Base-by-base conservation (phyloP, 2,797 vertebrate species). In the Eptatretus atami region DNA sequence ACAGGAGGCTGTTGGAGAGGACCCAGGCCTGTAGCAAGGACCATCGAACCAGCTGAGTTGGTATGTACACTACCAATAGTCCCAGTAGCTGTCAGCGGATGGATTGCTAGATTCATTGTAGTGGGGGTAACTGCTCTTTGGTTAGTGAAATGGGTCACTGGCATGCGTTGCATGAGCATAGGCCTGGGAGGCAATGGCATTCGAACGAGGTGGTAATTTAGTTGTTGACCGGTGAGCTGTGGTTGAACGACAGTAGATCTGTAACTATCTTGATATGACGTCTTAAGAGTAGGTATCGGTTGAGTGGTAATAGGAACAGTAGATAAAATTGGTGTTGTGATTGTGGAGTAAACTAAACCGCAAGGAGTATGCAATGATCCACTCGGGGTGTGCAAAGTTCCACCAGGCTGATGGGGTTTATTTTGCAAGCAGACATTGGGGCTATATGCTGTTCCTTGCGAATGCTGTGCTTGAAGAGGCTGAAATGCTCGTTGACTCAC, bases 271-370 rank as follows among this genome's bases (percentile, higher is more conserved):
- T 81, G 80, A 65, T 86, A 77, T 77, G 86, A 80, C 65, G 88
- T 82, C 64, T 77, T 77, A 64, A 92, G 66, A 53, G 85, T 86
- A 0, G 92, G 80, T 53, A 80, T 76, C 1, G 92, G 92, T 72
- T 99, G 92, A 31, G 92, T 99, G 69, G 92, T 99, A 73, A 99
- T 98, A 75, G 92, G 92, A 73, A 99, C 81, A 0, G 92, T 99
- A 67, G 92, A 96, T 54, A 88, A 88, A 9, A 99, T 99, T 9
- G 92, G 92, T 8, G 87, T 85, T 66, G 93, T 99, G 69, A 99
- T 99, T 64, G 90, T 99, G 31, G 92, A 99, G 72, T 99, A 99
- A 74, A 92, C 94, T 87, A 98, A 94, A 67, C 92, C 92, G 5
- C 96, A 90, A 0, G 85, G 81, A 0, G 86, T 86, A 53, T 88